Base-by-base conservation (phyloP, 1,140 invertebrate species). In the Drosophila malerkotliana region DNA sequence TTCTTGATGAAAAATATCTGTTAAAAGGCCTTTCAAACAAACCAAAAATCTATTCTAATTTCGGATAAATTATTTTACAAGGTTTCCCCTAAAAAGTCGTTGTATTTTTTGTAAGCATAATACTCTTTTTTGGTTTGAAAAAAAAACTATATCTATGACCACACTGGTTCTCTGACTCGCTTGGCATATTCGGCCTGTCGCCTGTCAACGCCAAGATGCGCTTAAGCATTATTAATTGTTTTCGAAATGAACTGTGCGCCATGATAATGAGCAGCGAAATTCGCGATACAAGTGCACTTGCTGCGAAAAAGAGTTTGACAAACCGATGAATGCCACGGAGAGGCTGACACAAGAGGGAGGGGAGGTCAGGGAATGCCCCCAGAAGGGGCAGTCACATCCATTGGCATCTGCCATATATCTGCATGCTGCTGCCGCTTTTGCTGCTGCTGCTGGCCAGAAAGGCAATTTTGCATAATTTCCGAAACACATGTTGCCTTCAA, bases 401-500 rank as follows among this genome's bases (percentile, higher is more conserved):
- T 76, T 74, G 69, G 72, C 69, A 54, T 72, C 48, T 79, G 77
- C 66, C 14, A 8, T 44, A 51, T 51, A 21, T 32, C 56, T 53
- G 55, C 48, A 59, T 39, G 53, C 66, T 56, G 57, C 57, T 56
- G 37, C 37, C 9, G 37, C 37, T 41, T 0, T n/a, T 44, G 2
- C 39, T 44, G 14, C 61, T 54, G 52, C 67, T 57, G 74, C 63
- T 73, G 73, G 68, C 59, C 72, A 72, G 68, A 71, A 72, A 88
- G 83, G 76, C 83, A 89, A 88, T 88, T 88, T 88, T 88, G 84
- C 84, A 88, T 90, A 90, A 90, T 89, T 89, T 90, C 85, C 85
- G 85, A 90, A 85, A 90, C 87, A 90, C 87, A 90, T 90, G 87
- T 90, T 90, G 81, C 87, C 81, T 90, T 90, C 87, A 90, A 87